Conservation (phyloP, 2,797 vertebrate genomes). For the Chelonia mydas region DNA sequence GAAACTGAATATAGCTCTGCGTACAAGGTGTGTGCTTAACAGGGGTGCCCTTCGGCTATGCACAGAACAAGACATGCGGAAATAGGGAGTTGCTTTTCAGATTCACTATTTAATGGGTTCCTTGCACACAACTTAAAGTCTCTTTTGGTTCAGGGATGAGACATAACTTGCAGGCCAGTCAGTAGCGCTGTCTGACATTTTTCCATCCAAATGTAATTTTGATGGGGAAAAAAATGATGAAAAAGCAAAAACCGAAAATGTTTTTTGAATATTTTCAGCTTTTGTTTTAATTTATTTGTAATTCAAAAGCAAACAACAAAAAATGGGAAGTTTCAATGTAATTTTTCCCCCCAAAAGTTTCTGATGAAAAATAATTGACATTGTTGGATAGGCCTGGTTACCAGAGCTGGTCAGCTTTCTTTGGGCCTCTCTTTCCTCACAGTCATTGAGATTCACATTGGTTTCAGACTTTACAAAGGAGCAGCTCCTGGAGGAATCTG, state of each 20-base stretch:
- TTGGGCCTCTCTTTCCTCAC: neutral
- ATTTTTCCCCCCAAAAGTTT: no score
- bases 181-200: neutral
- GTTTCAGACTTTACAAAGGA: neutral
- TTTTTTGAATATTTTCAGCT: neutral
- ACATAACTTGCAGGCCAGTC: neutral
- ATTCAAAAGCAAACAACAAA: no score
- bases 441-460: neutral
- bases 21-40: neutral
- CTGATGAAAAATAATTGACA: neutral
- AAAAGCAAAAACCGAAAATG: neutral
- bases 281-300: neutral
- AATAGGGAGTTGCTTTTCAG: neutral
- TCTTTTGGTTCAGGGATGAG: neutral
- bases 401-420: no score
- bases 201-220: neutral
- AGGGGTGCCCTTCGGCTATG: conserved; percentile 2
- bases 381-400: neutral
- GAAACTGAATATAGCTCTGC: conserved; percentile 44
- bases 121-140: neutral
- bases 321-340: neutral
- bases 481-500: neutral
- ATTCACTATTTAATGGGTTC: neutral
- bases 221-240: rapidly evolving
- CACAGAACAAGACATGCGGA: conserved; percentile 11